Evolutionary conservation across 1,140 invertebrate species (phyloP), one percentile per base, ranked within the genome.

Genomic region (Galendromus occidentalis): DNA sequence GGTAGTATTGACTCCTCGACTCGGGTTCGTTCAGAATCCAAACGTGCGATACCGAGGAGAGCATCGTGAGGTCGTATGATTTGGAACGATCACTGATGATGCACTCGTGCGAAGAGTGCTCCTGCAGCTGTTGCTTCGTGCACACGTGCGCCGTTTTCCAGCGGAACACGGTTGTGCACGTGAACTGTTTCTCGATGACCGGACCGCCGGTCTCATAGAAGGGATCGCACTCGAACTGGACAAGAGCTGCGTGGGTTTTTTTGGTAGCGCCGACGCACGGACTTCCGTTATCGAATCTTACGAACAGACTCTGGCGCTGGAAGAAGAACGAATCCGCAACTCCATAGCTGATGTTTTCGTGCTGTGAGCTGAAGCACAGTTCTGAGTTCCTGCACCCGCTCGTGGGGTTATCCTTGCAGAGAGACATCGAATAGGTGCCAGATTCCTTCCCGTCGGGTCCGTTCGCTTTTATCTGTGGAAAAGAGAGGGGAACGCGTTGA

Each of bases 121-220:
- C 70, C 22, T 42, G 63, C 0, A 66, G 63, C 9, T 67, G 65
- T 30, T 51, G 64, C 12, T 68, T 67, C 9, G 71, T 69, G 68
- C 76, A 77, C 6, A 73, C 71, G 6, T 72, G 45, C 30, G 65
- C 67, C 1, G 75, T 77, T 20, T 68, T 64, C 76, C 76, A 77
- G 18, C 67, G 28, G 66, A 77, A 75, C 25, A 68, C 44, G 0
- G 68, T 68, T 18, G 70, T 44, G 69, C 75, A 76, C 1, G 69
- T 41, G 28, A 59, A 44, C 47, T 44, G 30, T 25, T 55, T 39
- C n/a, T 68, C n/a, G 1, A 67, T 2, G 41, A 44, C 65, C 5
- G 71, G 71, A 14, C 45, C 33, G 2, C 70, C 68, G 22, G 51
- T 67, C 25, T 64, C 66, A 33, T 64, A 69, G 18, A 67, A 47